Evolutionary conservation across 2,888 invertebrate species (phyloP).

Genomic region (Ellobium chinense): DNA sequence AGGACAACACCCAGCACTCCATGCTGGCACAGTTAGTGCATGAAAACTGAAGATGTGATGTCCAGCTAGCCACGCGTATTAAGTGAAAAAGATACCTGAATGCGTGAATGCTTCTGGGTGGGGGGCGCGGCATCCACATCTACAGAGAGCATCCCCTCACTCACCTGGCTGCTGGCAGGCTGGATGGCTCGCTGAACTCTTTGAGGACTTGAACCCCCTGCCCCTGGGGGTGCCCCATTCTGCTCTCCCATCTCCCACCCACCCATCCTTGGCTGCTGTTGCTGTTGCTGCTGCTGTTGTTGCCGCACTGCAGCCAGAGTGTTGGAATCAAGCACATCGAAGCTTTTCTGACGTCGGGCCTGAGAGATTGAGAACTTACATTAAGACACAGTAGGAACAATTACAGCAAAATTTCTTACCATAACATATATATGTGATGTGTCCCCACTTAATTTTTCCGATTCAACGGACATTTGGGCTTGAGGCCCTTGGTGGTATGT

Average conservation of each 20-base stretch:
- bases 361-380: no score
- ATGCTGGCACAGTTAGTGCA: no score
- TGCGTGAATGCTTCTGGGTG: not conserved
- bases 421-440: no score
- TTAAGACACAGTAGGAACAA: no score
- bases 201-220: conserved; percentile 41
- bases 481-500: no score
- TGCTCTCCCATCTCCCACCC: conserved; percentile 40
- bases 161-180: conserved; percentile 26
- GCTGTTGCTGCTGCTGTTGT: conserved; percentile 35
- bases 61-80: not conserved
- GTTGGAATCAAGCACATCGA: conserved; percentile 94
- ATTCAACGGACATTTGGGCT: no score
- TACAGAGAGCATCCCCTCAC: conserved; percentile 4
- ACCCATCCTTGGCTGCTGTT: conserved; percentile 19
- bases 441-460: no score
- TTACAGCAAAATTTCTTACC: no score
- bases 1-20: no score
- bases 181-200: conserved; percentile 32
- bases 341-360: conserved; percentile 90
- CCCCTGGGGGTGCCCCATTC: conserved; percentile 33
- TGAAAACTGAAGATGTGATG: no score
- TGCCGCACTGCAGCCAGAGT: conserved; percentile 86
- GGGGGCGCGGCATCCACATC: not conserved
- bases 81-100: not conserved